A percentile compares a stretch with the other conserved stretches of the same genome.
Evolutionary conservation across 1,140 invertebrate species (phyloP).

Genomic region (Pogonus chalceus): DNA sequence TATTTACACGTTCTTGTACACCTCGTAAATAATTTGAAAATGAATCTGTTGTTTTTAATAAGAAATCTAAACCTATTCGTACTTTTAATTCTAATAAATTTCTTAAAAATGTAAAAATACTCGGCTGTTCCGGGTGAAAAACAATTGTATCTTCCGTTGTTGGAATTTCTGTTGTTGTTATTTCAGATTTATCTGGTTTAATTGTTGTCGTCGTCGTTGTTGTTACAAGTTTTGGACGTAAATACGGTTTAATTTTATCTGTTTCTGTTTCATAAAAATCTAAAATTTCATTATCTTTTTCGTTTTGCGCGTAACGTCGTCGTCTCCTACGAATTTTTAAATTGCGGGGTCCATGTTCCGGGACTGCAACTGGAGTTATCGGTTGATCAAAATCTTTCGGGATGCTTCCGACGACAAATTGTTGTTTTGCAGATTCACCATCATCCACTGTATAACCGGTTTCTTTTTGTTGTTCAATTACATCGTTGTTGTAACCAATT

Average conservation of each 20-base stretch:
- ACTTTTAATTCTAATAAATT: conserved; percentile 39
- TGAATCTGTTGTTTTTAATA: conserved; percentile 37
- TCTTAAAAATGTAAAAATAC: conserved; percentile 30
- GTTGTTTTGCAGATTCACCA: conserved; percentile 23
- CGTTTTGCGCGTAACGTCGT: conserved; percentile 31
- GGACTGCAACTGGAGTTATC: conserved; percentile 44
- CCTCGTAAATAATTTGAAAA: conserved; percentile 32
- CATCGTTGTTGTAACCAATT: conserved; percentile 29
- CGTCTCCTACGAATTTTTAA: conserved; percentile 32
- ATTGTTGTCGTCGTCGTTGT: not conserved
- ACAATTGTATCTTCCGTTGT: not conserved
- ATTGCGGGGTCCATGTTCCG: conserved; percentile 47
- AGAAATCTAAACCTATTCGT: conserved; percentile 36
- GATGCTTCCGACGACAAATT: conserved; percentile 46
- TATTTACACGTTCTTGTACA: conserved; percentile 20
- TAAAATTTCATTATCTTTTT: conserved; percentile 32
- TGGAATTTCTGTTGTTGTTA: not conserved
- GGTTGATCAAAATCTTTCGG: conserved; percentile 41
- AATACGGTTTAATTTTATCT: not conserved
- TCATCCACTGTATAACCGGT: conserved; percentile 27
- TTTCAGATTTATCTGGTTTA: not conserved
- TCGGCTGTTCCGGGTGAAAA: not conserved
- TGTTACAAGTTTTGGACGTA: not conserved
- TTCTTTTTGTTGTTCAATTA: conserved; percentile 33
- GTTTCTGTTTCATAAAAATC: conserved; percentile 37